phyloP scores from a whole-genome alignment of 2,113 vertebrate genomes.

The Rousettus leschenaultii region DNA sequence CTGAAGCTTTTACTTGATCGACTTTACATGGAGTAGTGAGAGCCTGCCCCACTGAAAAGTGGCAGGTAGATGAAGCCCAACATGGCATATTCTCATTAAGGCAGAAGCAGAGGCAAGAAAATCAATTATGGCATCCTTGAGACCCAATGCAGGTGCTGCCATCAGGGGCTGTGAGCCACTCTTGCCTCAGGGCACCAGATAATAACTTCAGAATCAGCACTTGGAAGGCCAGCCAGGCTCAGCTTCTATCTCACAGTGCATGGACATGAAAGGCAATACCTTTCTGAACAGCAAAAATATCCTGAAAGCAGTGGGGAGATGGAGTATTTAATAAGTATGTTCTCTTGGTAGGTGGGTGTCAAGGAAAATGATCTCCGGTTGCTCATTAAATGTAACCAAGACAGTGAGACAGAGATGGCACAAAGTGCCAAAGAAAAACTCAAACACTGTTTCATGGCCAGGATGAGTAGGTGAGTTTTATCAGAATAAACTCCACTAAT shows the following conservation, averaged over 20 bases:
- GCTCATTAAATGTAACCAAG: slow-evolving; percentile 16
- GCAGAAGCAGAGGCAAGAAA: background rate
- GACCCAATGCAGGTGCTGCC: background rate
- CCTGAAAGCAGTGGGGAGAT: background rate
- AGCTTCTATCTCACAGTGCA: background rate
- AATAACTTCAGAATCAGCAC: slow-evolving; percentile 29
- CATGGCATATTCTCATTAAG: background rate
- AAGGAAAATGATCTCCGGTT: slow-evolving; percentile 13
- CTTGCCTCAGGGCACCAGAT: slow-evolving; percentile 51
- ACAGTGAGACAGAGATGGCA: background rate
- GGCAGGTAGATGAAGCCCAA: background rate
- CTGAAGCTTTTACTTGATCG: background rate
- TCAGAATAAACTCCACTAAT: background rate
- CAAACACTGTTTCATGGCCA: background rate
- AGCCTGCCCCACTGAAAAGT: background rate
- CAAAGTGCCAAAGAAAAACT: background rate
- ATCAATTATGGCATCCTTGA: slow-evolving; percentile 13
- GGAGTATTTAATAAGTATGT: background rate
- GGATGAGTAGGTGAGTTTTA: background rate
- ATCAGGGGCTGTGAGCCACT: background rate
- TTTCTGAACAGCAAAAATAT: background rate
- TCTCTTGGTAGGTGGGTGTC: background rate
- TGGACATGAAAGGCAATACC: background rate
- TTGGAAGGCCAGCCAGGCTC: background rate
- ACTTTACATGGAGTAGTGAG: background rate